Conservation (phyloP, 1,140 invertebrate species). For the Drosophila arawakana region DNA sequence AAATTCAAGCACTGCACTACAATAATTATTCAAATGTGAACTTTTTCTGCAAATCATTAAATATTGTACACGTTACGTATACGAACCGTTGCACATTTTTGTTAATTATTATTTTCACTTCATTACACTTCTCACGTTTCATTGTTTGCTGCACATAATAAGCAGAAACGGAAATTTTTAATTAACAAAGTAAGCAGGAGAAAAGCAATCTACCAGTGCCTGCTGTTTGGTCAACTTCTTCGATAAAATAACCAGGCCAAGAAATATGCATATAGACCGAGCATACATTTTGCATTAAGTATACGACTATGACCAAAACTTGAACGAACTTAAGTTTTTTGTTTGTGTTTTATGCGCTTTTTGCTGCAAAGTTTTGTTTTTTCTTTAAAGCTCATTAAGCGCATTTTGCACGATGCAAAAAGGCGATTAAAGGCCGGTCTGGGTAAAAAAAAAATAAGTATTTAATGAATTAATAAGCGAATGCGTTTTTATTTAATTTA, state of each 20-base stretch:
- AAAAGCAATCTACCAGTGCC: conserved; percentile 14
- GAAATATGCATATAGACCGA: conserved; percentile 17
- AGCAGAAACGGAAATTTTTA: conserved; percentile 42
- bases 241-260: conserved; percentile 32
- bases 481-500: conserved; percentile 75
- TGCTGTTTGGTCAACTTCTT: conserved; percentile 34
- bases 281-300: conserved; percentile 1
- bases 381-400: conserved; percentile 66
- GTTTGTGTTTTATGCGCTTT: conserved; percentile 32
- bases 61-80: conserved; percentile 33
- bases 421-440: conserved; percentile 49
- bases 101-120: conserved; percentile 37
- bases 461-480: conserved; percentile 69
- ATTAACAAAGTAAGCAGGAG: conserved; percentile 48
- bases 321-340: background rate
- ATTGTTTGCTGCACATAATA: conserved; percentile 48
- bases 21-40: background rate
- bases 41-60: conserved; percentile 10
- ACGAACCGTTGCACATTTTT: conserved; percentile 27
- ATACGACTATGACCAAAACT: conserved; percentile 18
- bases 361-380: conserved; percentile 35
- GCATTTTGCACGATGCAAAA: conserved; percentile 54
- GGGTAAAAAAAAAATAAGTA: conserved; percentile 28
- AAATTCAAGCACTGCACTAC: conserved; percentile 2
- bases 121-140: conserved; percentile 45